Evolutionary conservation across 2,797 vertebrate species (phyloP).

Genomic region (Adelosebastes latens): DNA sequence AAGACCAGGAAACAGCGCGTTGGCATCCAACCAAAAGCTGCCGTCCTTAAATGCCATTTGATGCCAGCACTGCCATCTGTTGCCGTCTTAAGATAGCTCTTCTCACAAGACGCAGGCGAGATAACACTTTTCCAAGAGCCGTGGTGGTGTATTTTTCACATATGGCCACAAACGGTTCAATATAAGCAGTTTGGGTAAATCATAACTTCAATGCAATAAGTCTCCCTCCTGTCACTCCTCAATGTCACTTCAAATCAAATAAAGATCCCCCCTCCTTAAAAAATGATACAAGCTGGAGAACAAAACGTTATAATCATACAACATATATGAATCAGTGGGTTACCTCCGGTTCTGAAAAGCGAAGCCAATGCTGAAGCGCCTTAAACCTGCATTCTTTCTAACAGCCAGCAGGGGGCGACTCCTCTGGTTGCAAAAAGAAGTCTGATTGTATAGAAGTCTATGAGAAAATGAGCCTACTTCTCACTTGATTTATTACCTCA

Average conservation of each 20-base stretch:
- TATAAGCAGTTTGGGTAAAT: conserved; percentile 15
- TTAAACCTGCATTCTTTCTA: no score
- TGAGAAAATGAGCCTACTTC: no score
- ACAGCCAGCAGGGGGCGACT: no score
- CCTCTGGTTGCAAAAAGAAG: no score
- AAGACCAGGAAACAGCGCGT: conserved; percentile 23
- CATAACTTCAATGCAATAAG: background rate
- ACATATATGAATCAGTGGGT: background rate
- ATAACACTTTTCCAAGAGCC: conserved; percentile 40
- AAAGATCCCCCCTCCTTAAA: background rate
- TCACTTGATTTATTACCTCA: no score
- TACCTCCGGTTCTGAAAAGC: no score
- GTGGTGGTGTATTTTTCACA: conserved; percentile 27
- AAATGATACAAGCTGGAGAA: background rate
- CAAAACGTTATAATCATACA: background rate
- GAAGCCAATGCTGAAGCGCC: no score
- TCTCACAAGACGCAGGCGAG: conserved; percentile 46
- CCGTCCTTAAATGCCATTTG: conserved; percentile 60
- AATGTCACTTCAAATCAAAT: conserved; percentile 4
- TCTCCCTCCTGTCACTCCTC: background rate
- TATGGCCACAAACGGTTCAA: conserved; percentile 35
- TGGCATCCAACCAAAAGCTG: conserved; percentile 52
- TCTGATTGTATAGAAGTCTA: no score
- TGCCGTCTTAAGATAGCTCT: conserved; percentile 66
- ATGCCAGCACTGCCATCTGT: conserved; percentile 71